phyloP scores from a whole-genome alignment of 2,888 invertebrate species.

The Drosophila leonis region DNA sequence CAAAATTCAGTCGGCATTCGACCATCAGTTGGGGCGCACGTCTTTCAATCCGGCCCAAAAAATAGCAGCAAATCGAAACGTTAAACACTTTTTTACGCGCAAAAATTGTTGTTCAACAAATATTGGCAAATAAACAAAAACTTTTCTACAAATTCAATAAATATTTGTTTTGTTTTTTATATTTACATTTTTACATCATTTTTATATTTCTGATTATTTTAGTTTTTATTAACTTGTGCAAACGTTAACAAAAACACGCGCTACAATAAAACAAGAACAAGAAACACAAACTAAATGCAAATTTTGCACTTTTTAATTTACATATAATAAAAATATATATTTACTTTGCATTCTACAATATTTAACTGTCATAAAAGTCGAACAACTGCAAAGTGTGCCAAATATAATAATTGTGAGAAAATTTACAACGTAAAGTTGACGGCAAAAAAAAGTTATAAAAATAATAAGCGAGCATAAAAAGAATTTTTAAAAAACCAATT shows the following conservation, averaged over 20 bases:
- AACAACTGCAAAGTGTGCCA: neutral
- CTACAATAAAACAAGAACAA: constrained; percentile 11
- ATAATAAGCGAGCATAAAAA: neutral
- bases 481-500: neutral
- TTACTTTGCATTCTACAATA: constrained; percentile 1
- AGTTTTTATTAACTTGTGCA: constrained; percentile 8
- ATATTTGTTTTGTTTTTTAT: constrained; percentile 5
- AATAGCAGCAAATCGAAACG: constrained; percentile 13
- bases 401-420: neutral
- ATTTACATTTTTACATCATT: constrained; percentile 8
- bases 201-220: neutral
- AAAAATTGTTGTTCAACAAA: constrained; percentile 12
- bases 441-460: neutral
- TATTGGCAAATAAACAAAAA: neutral
- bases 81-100: constrained; percentile 21
- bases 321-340: neutral
- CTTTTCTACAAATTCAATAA: neutral
- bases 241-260: constrained; percentile 31
- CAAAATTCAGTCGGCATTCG: constrained; percentile 78
- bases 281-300: constrained; percentile 26
- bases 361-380: constrained; percentile 3
- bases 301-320: constrained; percentile 24
- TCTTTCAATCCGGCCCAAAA: constrained; percentile 39
- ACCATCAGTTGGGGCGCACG: constrained; percentile 75
- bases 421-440: constrained; percentile 3